Evolutionary conservation across 2,113 vertebrate genomes (phyloP).

Genomic region (Forbesichthys agassizii): DNA sequence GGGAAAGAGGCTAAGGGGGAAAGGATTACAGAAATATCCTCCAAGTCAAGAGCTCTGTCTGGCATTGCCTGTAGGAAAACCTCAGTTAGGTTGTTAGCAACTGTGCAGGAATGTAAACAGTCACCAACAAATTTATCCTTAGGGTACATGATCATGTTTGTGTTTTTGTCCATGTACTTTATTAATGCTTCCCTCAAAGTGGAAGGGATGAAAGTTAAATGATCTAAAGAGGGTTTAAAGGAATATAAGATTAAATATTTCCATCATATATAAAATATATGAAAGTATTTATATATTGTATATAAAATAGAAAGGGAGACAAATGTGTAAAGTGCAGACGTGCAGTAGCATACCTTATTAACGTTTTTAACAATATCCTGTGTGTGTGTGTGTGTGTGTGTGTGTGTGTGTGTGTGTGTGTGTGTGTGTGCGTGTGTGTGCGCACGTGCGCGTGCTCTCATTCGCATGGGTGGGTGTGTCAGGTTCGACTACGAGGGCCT

Average conservation of each 20-base stretch:
- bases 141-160: not conserved
- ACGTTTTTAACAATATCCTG: too few species aligned
- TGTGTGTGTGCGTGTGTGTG: not conserved
- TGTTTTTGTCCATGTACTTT: constrained; percentile 1
- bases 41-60: constrained; percentile 11
- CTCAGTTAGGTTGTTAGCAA: constrained; percentile 1
- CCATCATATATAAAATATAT: too few species aligned
- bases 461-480: constrained; percentile 12
- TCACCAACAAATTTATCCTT: not conserved
- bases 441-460: not conserved
- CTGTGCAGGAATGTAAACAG: constrained; percentile 7
- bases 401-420: not conserved
- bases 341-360: too few species aligned
- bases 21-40: constrained; percentile 10
- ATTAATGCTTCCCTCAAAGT: too few species aligned
- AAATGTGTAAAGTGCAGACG: too few species aligned
- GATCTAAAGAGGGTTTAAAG: too few species aligned
- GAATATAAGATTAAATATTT: too few species aligned
- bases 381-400: not conserved
- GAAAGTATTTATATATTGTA: too few species aligned
- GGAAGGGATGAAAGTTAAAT: too few species aligned
- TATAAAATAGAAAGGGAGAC: too few species aligned
- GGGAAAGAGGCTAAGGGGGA: not conserved
- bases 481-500: constrained; percentile 98
- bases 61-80: constrained; percentile 15